A percentile compares a stretch with the other conserved stretches of the same genome.
These are phyloP conservation scores for Phaetusa simplex DNA, from an alignment of 2,113 vertebrate genomes.

Conservation along the genomic window DNA sequence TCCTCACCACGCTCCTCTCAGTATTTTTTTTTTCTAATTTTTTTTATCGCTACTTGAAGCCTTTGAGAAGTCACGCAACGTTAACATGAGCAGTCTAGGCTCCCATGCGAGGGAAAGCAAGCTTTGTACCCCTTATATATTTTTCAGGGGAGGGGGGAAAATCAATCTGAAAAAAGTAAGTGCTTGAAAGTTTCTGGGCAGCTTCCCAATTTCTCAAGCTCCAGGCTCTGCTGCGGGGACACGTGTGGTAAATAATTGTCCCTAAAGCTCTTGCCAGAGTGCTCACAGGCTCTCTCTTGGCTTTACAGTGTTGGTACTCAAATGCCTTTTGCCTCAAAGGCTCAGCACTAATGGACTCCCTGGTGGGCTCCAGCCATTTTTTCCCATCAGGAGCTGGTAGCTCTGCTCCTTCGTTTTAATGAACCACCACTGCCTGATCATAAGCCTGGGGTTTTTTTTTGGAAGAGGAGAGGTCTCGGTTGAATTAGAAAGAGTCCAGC, in stretches of 20 bases:
- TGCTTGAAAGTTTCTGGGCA: conserved; percentile 36
- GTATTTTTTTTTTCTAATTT: background rate
- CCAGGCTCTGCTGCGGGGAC: background rate
- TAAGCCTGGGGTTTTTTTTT: background rate
- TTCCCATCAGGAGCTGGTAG: background rate
- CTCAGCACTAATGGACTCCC: background rate
- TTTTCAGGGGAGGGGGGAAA: background rate
- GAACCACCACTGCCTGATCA: background rate
- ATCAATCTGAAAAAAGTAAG: background rate
- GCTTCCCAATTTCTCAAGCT: conserved; percentile 1
- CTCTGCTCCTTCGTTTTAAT: background rate
- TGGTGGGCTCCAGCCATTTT: background rate
- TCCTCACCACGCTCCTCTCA: rapidly evolving
- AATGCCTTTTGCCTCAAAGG: background rate
- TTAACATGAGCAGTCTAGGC: background rate
- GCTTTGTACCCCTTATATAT: background rate
- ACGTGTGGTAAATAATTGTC: background rate
- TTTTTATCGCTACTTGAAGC: background rate
- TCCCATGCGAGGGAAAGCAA: background rate
- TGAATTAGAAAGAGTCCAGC: background rate
- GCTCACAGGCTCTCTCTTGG: background rate
- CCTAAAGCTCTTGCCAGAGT: background rate
- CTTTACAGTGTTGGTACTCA: background rate
- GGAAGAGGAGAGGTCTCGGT: background rate
- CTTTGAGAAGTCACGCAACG: background rate